Evolutionary conservation across 1,140 invertebrate genomes (phyloP).

Genomic region (Wiebesia pumilae): DNA sequence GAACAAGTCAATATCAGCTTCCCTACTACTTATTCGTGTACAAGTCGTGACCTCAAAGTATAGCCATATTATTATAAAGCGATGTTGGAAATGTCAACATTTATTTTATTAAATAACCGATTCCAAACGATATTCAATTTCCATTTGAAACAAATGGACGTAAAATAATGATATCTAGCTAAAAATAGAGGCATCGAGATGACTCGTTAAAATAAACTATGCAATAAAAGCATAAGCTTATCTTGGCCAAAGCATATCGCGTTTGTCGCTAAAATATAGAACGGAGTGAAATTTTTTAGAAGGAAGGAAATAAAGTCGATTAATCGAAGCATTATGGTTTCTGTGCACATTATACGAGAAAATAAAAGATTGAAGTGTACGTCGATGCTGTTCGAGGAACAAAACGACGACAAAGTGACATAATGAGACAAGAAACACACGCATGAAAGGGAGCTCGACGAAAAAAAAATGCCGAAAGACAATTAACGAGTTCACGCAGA

Average conservation of each 20-base stretch:
- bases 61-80: not conserved
- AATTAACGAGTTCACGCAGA: constrained; percentile 35
- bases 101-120: not conserved
- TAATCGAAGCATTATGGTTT: not conserved
- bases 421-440: constrained; percentile 35
- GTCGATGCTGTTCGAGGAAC: not conserved
- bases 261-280: not conserved
- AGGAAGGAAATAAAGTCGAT: not conserved
- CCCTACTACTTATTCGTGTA: not conserved
- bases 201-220: too few species aligned
- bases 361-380: constrained; percentile 7
- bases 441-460: not conserved
- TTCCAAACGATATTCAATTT: not conserved
- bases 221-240: not conserved
- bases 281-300: not conserved
- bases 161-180: too few species aligned
- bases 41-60: not conserved
- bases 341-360: not conserved
- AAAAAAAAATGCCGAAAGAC: constrained; percentile 25
- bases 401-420: constrained; percentile 38
- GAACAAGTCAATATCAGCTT: not conserved
- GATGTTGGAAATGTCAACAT: not conserved
- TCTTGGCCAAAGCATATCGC: not conserved
- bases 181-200: too few species aligned
- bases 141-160: too few species aligned